A percentile compares a stretch with the other conserved stretches of the same genome.
Conservation (phyloP, 1,140 invertebrate species). For the Myzus persicae region DNA sequence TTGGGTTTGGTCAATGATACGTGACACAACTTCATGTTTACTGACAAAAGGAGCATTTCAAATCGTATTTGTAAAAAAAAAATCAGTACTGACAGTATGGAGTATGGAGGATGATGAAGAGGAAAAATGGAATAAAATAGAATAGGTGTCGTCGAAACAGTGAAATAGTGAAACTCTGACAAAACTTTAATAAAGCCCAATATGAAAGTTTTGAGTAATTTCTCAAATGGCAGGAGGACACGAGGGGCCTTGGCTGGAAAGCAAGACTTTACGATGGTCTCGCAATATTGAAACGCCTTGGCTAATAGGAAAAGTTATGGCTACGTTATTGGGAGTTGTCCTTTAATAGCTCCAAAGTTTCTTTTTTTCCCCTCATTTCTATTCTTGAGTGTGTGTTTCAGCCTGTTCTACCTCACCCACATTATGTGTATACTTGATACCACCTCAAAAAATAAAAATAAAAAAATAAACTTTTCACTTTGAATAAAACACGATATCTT, state of each 20-base stretch:
- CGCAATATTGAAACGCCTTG: constrained; percentile 56
- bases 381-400: neutral
- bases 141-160: constrained; percentile 43
- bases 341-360: constrained; percentile 53
- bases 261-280: constrained; percentile 50
- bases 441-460: neutral
- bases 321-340: constrained; percentile 43
- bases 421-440: neutral
- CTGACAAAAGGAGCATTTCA: neutral
- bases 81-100: neutral
- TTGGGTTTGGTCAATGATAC: constrained; percentile 25
- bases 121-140: neutral
- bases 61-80: neutral
- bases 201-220: constrained; percentile 58
- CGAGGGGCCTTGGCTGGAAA: constrained; percentile 45
- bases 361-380: constrained; percentile 11
- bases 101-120: neutral
- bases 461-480: constrained; percentile 43
- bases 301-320: constrained; percentile 57
- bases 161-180: constrained; percentile 40
- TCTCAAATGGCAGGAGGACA: constrained; percentile 27
- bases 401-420: neutral
- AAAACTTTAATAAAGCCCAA: constrained; percentile 57
- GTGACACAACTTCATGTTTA: neutral
- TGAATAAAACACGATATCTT: constrained; percentile 49